Evolutionary conservation across 2,888 invertebrate genomes (phyloP), one percentile per base, ranked within the genome.

Genomic region (Phortica magna): DNA sequence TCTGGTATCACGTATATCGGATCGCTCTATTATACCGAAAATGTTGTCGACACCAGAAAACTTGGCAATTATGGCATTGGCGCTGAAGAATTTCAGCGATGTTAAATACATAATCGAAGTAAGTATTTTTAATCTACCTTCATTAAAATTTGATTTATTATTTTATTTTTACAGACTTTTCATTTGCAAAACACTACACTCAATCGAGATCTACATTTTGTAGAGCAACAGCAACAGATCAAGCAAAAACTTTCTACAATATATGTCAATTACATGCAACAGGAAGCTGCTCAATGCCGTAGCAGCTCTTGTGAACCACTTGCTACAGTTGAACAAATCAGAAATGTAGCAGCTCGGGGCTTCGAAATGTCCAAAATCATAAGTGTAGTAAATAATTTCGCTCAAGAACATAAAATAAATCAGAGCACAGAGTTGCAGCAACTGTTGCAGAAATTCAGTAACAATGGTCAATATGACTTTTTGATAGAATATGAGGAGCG

Each of bases 91-190:
- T 89, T 95, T 95, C 81, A 93, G 93, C 7, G 95, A 95, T 92
- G 96, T 96, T 0, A 94, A 95, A 84, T 94, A 96, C 92, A 96
- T 97, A 78, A 94, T 96, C 83, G 94, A 96, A 95, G 97, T 97
- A 93, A 93, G 82, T 77, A 6, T 7, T 31, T 59, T 7, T 14
- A 39, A 14, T 65, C 6, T 5, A 31, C 31, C 65, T 17, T 31
- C 9, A 12, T 14, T 55, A 14, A 55, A 17, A 17, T 59, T 59
- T 4, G 1, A 59, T 17, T 59, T 14, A 59, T 7, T 31, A 41
- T 31, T 14, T 0, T 31, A 10, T 65, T 19, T 31, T 22, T 78
- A 61, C 93, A 96, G 96, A 95, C 95, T 91, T 96, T 95, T 83
- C 93, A 94, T 84, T 90, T 96, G 85, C 93, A 94, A 75, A 94